Evolutionary conservation across 2,113 vertebrate species (phyloP).

Genomic region (Carassius auratus): DNA sequence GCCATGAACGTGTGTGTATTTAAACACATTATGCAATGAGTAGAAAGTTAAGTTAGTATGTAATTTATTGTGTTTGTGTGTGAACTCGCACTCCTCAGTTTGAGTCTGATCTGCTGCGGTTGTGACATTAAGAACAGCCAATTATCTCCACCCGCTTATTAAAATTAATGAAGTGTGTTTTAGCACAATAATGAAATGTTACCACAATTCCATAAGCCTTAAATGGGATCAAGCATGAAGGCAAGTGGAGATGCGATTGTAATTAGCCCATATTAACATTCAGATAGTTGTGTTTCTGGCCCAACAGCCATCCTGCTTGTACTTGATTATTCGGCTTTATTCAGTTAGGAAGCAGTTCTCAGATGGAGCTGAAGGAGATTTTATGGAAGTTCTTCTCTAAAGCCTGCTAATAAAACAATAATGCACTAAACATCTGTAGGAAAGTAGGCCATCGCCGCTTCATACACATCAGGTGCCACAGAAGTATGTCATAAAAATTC

Average conservation of each 20-base stretch:
- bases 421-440: neutral
- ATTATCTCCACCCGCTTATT: neutral
- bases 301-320: neutral
- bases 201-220: neutral
- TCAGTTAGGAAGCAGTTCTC: neutral
- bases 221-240: neutral
- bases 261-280: constrained; percentile 2
- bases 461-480: neutral
- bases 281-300: neutral
- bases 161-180: constrained; percentile 1
- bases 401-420: neutral
- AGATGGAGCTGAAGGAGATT: neutral
- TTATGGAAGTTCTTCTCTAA: neutral
- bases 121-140: neutral
- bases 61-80: too few relatives aligned
- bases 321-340: neutral
- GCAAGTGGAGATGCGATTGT: neutral
- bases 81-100: neutral
- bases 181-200: neutral
- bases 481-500: neutral
- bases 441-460: neutral
- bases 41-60: too few relatives aligned
- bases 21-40: too few relatives aligned
- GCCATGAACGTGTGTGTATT: too few relatives aligned
- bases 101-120: neutral